Conservation (phyloP, 2,888 invertebrate species). For the Leptodirus hochenwartii region DNA sequence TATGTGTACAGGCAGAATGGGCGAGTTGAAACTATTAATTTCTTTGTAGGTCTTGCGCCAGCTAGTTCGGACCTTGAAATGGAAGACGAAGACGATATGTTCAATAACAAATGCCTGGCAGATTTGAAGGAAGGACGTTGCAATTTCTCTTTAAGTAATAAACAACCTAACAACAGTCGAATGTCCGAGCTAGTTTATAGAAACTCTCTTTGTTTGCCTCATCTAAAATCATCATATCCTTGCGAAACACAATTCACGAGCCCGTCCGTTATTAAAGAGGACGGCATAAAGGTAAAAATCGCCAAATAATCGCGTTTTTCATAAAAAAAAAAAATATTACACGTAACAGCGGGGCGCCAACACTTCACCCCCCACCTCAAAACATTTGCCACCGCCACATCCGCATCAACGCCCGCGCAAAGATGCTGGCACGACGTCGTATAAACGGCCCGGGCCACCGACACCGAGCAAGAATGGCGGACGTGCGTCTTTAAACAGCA, state of each 20-base stretch:
- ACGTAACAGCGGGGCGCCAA: slow-evolving; percentile 24
- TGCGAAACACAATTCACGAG: slow-evolving; percentile 56
- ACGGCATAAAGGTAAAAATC: slow-evolving; percentile 42
- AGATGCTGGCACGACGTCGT: slow-evolving; percentile 51
- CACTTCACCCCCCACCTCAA: slow-evolving; percentile 25
- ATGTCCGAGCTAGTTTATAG: slow-evolving; percentile 58
- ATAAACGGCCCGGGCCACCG: slow-evolving; percentile 72
- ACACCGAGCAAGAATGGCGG: slow-evolving; percentile 69
- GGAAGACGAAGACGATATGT: slow-evolving; percentile 75
- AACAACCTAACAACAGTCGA: slow-evolving; percentile 18
- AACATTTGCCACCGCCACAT: slow-evolving; percentile 29
- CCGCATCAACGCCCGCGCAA: slow-evolving; percentile 30
- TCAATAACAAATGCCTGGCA: slow-evolving; percentile 60
- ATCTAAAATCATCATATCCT: slow-evolving; percentile 69
- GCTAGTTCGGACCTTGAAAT: slow-evolving; percentile 41
- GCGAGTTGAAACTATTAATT: background rate
- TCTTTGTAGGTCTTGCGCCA: background rate
- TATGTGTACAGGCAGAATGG: too few species aligned
- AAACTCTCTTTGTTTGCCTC: slow-evolving; percentile 70
- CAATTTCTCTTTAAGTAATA: slow-evolving; percentile 1
- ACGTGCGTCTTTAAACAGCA: slow-evolving; percentile 44
- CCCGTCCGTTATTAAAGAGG: slow-evolving; percentile 35
- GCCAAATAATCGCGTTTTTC: slow-evolving; percentile 9
- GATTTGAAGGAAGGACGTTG: slow-evolving; percentile 44
- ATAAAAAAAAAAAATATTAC: slow-evolving; percentile 21